These are phyloP conservation scores for Polymixis flavicincta DNA, from an alignment of 2,888 invertebrate species.

Conservation along the genomic window DNA sequence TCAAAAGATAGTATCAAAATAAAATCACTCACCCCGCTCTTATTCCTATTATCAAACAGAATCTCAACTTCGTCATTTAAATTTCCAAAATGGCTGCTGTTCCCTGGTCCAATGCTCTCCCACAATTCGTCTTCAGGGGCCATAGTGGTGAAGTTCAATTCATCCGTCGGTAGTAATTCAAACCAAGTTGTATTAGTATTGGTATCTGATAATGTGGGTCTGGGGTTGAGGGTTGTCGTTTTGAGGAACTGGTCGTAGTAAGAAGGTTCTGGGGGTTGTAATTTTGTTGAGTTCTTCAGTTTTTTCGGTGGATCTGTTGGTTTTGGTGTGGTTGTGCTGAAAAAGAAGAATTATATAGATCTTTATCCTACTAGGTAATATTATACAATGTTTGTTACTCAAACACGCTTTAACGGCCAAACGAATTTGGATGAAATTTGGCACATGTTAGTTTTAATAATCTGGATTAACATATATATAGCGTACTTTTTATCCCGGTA, in stretches of 20 bases:
- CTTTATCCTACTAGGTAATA: too few relatives aligned
- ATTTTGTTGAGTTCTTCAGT: constrained; percentile 72
- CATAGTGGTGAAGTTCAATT: constrained; percentile 76
- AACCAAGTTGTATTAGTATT: constrained; percentile 85
- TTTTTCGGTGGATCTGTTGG: constrained; percentile 68
- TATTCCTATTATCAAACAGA: constrained; percentile 80
- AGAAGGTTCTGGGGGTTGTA: constrained; percentile 80
- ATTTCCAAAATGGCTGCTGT: constrained; percentile 78
- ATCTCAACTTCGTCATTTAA: constrained; percentile 87
- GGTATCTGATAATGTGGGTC: constrained; percentile 69
- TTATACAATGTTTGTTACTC: too few relatives aligned
- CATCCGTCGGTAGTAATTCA: constrained; percentile 81
- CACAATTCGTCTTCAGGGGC: constrained; percentile 84
- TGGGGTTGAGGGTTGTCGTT: constrained; percentile 77
- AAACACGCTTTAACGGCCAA: too few relatives aligned
- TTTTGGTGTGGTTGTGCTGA: constrained; percentile 73
- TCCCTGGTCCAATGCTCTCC: constrained; percentile 82
- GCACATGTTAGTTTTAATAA: too few relatives aligned
- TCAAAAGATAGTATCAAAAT: not conserved
- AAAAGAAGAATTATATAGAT: constrained; percentile 38
- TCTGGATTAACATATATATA: too few relatives aligned
- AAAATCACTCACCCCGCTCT: constrained; percentile 74
- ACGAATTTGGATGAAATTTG: too few relatives aligned
- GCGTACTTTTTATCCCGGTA: too few relatives aligned
- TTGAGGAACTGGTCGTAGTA: constrained; percentile 89